Evolutionary conservation across 2,888 invertebrate species (phyloP).

Genomic region (Fabriciana adippe): DNA sequence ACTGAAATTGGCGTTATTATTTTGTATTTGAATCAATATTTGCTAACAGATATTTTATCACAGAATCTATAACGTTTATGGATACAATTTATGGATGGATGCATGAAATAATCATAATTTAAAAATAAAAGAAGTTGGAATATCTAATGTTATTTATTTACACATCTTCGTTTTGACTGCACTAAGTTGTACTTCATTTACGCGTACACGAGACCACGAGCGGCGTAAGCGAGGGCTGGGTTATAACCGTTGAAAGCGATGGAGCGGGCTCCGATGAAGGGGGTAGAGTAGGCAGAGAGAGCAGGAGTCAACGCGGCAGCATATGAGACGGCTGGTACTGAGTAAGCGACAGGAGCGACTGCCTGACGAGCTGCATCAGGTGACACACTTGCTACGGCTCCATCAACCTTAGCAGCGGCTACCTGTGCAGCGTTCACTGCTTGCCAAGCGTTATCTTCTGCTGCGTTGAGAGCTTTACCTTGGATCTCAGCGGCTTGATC

Average conservation of each 20-base stretch:
- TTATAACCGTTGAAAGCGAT: slow-evolving; percentile 2
- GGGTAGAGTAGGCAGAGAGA: slow-evolving; percentile 5
- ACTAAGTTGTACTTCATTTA: slow-evolving; percentile 3
- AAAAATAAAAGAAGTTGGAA: slow-evolving; percentile 1
- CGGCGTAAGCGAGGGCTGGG: slow-evolving; percentile 8
- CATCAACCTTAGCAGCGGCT: slow-evolving; percentile 9
- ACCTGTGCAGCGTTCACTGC: slow-evolving; percentile 13
- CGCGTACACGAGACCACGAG: not conserved
- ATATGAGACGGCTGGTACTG: not conserved
- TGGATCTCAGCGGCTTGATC: slow-evolving; percentile 16
- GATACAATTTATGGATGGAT: too few relatives aligned
- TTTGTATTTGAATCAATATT: too few relatives aligned
- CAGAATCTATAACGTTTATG: too few relatives aligned
- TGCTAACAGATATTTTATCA: too few relatives aligned
- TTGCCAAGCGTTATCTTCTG: slow-evolving; percentile 14
- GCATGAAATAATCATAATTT: not conserved
- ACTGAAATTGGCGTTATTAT: too few relatives aligned
- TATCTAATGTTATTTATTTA: slow-evolving; percentile 10
- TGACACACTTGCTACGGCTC: slow-evolving; percentile 7
- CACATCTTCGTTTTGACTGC: slow-evolving; percentile 18
- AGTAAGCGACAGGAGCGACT: slow-evolving; percentile 12
- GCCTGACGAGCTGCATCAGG: slow-evolving; percentile 14
- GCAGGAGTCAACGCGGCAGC: not conserved
- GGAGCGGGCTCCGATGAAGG: not conserved
- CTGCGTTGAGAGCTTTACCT: slow-evolving; percentile 10